Conservation (phyloP, 2,888 invertebrate species). For the Ochropacha duplaris region DNA sequence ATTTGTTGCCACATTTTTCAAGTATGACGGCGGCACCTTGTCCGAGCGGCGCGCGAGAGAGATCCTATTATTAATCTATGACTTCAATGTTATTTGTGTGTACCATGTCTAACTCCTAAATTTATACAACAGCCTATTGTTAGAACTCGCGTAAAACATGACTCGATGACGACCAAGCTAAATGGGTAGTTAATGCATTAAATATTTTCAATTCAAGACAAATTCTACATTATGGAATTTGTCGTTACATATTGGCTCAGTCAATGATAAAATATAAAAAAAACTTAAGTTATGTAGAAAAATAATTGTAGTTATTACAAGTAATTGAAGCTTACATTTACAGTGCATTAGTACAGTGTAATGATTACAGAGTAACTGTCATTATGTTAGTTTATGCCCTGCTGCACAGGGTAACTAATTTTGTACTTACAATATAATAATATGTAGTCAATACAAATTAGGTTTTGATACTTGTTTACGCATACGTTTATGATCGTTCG, state of each 20-base stretch:
- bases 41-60: too few relatives aligned
- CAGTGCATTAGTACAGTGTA: background rate
- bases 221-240: background rate
- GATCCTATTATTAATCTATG: too few relatives aligned
- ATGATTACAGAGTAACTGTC: background rate
- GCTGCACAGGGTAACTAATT: slow-evolving; percentile 20
- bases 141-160: background rate
- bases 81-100: too few relatives aligned
- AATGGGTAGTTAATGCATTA: background rate
- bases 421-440: slow-evolving; percentile 25
- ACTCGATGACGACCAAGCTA: background rate
- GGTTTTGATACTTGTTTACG: slow-evolving; percentile 12
- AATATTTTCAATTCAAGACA: background rate
- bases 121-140: background rate
- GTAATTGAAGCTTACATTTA: background rate
- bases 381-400: slow-evolving; percentile 20
- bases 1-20: too few relatives aligned
- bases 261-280: background rate
- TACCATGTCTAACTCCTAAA: background rate
- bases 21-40: too few relatives aligned
- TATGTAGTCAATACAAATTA: slow-evolving; percentile 11
- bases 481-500: slow-evolving; percentile 9
- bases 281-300: background rate
- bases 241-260: background rate
- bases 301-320: too few relatives aligned